Conservation (phyloP, 2,888 invertebrate genomes). For the Chrysolina americana region DNA sequence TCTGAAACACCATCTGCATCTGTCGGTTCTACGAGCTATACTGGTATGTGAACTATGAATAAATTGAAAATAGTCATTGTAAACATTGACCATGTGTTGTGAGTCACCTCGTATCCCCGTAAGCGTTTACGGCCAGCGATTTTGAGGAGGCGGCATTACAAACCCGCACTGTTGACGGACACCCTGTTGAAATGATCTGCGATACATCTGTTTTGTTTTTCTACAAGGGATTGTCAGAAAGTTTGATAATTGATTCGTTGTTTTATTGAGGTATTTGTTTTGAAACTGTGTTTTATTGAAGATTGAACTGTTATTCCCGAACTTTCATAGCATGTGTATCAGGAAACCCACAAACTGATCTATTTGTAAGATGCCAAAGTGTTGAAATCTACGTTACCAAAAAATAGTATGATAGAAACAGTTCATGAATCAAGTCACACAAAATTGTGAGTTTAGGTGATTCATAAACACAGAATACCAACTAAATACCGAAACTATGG, state of each 20-base stretch:
- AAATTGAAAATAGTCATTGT: slow-evolving; percentile 47
- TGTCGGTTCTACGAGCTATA: slow-evolving; percentile 31
- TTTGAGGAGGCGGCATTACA: slow-evolving; percentile 9
- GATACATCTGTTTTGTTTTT: not conserved
- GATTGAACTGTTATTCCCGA: no score
- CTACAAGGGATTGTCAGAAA: not conserved
- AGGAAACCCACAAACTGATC: no score
- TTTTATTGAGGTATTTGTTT: no score
- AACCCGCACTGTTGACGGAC: slow-evolving; percentile 1
- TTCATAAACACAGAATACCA: no score
- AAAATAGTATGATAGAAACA: no score
- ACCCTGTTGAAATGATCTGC: not conserved
- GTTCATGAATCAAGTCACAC: no score
- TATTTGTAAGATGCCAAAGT: no score
- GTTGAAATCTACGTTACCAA: no score
- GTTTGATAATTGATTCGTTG: not conserved
- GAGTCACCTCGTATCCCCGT: slow-evolving; percentile 17
- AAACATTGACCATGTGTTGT: slow-evolving; percentile 49
- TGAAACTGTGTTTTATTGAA: no score
- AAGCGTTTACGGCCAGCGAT: not conserved
- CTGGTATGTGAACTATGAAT: slow-evolving; percentile 42
- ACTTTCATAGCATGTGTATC: no score
- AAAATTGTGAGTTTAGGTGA: no score
- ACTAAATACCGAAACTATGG: no score
- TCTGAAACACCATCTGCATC: slow-evolving; percentile 42